A percentile compares a stretch with the other conserved stretches of the same genome.
Evolutionary conservation across 1,140 invertebrate genomes (phyloP).

Genomic region (Drosophila mayri): DNA sequence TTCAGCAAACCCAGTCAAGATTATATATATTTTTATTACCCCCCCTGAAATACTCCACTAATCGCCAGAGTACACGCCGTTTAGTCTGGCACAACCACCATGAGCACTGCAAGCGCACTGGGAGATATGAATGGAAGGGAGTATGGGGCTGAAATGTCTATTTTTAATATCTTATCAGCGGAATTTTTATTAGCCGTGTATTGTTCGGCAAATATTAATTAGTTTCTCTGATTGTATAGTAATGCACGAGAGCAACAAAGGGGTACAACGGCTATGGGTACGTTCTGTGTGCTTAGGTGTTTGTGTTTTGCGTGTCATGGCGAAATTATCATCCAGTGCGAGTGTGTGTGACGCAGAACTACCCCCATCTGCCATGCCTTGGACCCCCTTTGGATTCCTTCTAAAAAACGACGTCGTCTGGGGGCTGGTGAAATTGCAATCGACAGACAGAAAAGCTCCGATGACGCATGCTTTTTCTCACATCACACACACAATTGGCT

Average conservation of each 20-base stretch:
- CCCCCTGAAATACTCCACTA: conserved; percentile 5
- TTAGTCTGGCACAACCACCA: conserved; percentile 62
- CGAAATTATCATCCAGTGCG: conserved; percentile 68
- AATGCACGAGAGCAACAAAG: conserved; percentile 29
- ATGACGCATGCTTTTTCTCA: conserved; percentile 69
- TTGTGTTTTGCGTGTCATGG: conserved; percentile 72
- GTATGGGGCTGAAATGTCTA: conserved; percentile 31
- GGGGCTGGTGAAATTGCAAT: conserved; percentile 74
- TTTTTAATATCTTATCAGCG: conserved; percentile 77
- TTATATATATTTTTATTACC: neutral
- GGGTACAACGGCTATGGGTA: conserved; percentile 20
- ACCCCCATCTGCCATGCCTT: conserved; percentile 9
- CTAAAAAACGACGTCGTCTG: conserved; percentile 16
- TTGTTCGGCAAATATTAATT: conserved; percentile 80
- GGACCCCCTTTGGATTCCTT: conserved; percentile 3
- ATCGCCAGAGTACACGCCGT: conserved; percentile 53
- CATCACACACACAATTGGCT: neutral
- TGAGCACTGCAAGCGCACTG: neutral
- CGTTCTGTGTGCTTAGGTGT: conserved; percentile 43
- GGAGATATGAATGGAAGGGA: conserved; percentile 9
- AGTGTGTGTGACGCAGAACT: conserved; percentile 61
- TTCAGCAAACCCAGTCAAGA: neutral
- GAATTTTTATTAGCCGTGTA: conserved; percentile 72
- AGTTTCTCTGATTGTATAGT: conserved; percentile 76
- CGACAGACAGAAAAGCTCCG: conserved; percentile 55